Percentiles rank a stretch among this genome's conserved stretches.
phyloP scores from a whole-genome alignment of 2,113 vertebrate species.

The Arenaria interpres region DNA sequence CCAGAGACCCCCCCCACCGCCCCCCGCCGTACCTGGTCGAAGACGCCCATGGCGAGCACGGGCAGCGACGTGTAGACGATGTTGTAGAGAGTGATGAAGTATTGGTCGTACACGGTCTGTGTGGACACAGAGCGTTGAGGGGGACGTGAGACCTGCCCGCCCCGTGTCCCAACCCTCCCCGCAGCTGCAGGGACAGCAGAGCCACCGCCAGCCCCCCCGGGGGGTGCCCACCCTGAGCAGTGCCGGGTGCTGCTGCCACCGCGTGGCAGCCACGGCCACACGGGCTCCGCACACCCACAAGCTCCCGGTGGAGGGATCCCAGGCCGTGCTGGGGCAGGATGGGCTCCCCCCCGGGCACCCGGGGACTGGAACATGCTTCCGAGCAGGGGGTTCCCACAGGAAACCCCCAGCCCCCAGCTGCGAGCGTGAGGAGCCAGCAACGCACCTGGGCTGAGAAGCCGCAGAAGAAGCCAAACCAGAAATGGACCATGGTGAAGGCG shows the following conservation, averaged over 20 bases:
- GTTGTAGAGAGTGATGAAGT: slow-evolving; percentile 96
- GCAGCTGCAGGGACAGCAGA: neutral
- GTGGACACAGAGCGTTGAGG: neutral
- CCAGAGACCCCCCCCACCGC: neutral
- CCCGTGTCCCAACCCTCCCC: neutral
- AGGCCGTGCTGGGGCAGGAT: neutral
- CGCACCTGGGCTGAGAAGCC: slow-evolving; percentile 93
- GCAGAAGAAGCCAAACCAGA: slow-evolving; percentile 98
- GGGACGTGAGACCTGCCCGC: rapidly evolving
- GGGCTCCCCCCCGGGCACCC: neutral
- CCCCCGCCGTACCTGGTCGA: slow-evolving; percentile 84
- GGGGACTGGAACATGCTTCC: rapidly evolving
- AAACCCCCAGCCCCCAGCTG: neutral
- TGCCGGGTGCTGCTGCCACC: neutral
- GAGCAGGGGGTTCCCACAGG: neutral
- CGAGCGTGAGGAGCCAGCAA: rapidly evolving
- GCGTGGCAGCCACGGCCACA: neutral
- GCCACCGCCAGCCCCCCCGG: neutral
- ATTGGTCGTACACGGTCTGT: slow-evolving; percentile 95
- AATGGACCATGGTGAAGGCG: slow-evolving; percentile 98
- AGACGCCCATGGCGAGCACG: slow-evolving; percentile 95
- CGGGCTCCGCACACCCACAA: neutral
- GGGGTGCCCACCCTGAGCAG: neutral
- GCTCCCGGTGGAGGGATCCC: neutral
- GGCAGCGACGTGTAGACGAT: slow-evolving; percentile 96